Base-by-base conservation (phyloP, 2,888 invertebrate genomes). In the Synanthedon andrenaeformis region DNA sequence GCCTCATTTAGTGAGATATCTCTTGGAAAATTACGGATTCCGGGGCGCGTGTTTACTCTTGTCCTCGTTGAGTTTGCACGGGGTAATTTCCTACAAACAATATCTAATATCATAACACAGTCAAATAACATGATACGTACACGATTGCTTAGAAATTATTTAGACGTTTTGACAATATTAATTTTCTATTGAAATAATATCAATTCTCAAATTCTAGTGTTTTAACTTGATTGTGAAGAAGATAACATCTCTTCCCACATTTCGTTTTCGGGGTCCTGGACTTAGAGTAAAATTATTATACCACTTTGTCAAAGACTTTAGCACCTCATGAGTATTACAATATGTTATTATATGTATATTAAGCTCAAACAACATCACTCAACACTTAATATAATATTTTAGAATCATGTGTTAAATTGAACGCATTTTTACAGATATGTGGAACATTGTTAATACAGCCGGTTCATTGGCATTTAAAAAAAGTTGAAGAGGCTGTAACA, bases 1-100 rank as follows among this genome's bases (percentile, higher is more conserved):
- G 89, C 94, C 94, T 3, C 92, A 92, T 66, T 80, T 93, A 60
- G 91, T 93, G 55, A 85, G 91, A 51, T 88, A 89, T 65, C 88
- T 93, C 51, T 73, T 93, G 58, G 90, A 90, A 59, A 81, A 89
- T 61, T 93, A 90, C 72, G 91, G 91, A 51, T 93, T 90, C 70
- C 86, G 80, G 60, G 89, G 89, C 42, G 90, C 93, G 0, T 90
- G 92, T 49, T 67, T 92, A 56, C 85, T 93, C 28, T 79, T 93
- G 65, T 90, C 91, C 10, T 83, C 82, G 4, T 66, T 93, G 51
- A 90, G 92, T 55, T 82, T 92, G 55, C 89, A 91, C 62, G 92
- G 92, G 65, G 91, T 93, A 85, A 49, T 49, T 49, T 49, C 23
- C 19, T 14, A 11, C 35, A 35, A 35, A 35, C 35, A 35, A 35